Evolutionary conservation across 2,888 invertebrate genomes (phyloP), one percentile per base, ranked within the genome.

Genomic region (Selenia dentaria): DNA sequence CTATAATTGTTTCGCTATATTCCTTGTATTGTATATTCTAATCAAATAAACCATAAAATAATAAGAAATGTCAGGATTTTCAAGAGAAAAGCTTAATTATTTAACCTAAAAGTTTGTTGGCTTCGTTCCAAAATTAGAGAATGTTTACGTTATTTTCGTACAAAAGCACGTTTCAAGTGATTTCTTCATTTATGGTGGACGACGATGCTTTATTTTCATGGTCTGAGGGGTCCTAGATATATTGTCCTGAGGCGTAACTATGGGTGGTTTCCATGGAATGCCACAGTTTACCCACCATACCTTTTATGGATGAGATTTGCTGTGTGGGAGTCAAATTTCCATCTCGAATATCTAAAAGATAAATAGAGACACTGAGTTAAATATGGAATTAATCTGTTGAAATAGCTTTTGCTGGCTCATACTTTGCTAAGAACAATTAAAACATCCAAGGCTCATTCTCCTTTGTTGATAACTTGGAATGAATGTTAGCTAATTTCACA

Each of bases 111-210:
- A 75, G 60, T 64, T 55, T 56, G 35, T 77, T 87, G 87, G 89
- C 80, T 51, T 25, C 44, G 27, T 46, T 79, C 89, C 88, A 87
- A 76, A 62, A 64, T 63, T 60, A 52, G 59, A 70, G 46, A 74
- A 71, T 86, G 80, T 87, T 88, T 88, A 81, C 75, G 83, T 79
- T 89, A 89, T 89, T 87, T 88, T 71, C 74, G 83, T 85, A 79
- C 85, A 29, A 62, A 73, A 78, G 76, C 76, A 79, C 80, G 72
- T 77, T 83, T 79, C 74, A 65, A 64, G 59, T 72, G 73, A 70
- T 79, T 81, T 82, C 72, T 74, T 81, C 83, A 78, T 86, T 74
- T 83, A 82, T 68, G 80, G 83, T 68, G 63, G 69, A 82, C 53
- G 69, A 73, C 52, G 75, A 71, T 51, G 40, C 47, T 54, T 64